Conservation (phyloP, 1,140 invertebrate genomes). For the Lasioglossum baleicum region DNA sequence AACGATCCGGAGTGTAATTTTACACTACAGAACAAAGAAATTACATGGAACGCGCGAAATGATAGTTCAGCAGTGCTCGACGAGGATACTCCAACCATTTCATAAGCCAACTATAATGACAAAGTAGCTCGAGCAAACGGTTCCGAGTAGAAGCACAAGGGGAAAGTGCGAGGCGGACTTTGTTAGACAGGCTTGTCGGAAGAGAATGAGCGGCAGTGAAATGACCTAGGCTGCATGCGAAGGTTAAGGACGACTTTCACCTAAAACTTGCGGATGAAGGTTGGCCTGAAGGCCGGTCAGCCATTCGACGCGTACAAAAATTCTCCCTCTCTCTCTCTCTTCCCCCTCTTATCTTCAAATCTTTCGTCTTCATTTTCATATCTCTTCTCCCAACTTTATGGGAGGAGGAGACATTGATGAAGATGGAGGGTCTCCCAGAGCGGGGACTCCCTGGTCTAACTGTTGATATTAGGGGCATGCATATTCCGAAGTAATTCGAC, state of each 20-base stretch:
- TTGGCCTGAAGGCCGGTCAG: not conserved
- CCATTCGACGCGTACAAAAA: not conserved
- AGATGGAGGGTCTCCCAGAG: too few relatives aligned
- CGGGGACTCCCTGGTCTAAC: not conserved
- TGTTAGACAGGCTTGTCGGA: conserved; percentile 25
- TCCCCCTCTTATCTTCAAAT: too few relatives aligned
- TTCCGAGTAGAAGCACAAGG: conserved; percentile 11
- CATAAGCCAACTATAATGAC: conserved; percentile 10
- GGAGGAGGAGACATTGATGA: too few relatives aligned
- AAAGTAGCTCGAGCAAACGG: not conserved
- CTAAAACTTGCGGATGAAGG: conserved; percentile 34
- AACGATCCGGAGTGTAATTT: too few relatives aligned
- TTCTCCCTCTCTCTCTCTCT: too few relatives aligned
- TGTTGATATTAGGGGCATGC: not conserved
- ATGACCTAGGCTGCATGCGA: conserved; percentile 35
- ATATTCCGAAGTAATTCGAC: not conserved
- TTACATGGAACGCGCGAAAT: too few relatives aligned
- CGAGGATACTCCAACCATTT: not conserved
- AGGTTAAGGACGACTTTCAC: conserved; percentile 47
- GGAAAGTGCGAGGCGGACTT: conserved; percentile 28
- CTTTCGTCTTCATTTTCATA: too few relatives aligned
- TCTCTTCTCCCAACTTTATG: too few relatives aligned
- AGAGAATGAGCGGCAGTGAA: conserved; percentile 39
- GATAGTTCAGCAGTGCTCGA: too few relatives aligned
- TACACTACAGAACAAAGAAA: too few relatives aligned